These are phyloP conservation scores for Thalassarche chlororhynchos DNA, from an alignment of 2,113 vertebrate genomes.

Conservation along the genomic window DNA sequence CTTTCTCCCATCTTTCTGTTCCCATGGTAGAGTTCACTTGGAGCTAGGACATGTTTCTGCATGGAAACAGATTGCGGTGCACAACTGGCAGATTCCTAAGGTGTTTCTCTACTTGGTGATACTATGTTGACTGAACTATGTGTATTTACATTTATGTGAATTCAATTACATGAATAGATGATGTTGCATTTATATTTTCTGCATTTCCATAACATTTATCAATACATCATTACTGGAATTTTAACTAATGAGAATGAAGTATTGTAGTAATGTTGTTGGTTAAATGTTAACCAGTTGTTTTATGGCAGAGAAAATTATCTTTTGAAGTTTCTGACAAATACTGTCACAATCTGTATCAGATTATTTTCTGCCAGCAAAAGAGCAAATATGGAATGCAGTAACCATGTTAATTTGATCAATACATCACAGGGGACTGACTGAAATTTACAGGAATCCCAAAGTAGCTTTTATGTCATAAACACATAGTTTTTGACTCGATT, in stretches of 20 bases:
- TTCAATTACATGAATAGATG: not conserved
- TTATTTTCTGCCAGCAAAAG: not conserved
- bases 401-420: not conserved
- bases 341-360: not conserved
- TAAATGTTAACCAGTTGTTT: not conserved
- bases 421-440: not conserved
- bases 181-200: not conserved
- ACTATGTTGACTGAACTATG: not conserved
- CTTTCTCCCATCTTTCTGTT: not conserved
- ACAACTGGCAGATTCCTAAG: not conserved
- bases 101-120: not conserved
- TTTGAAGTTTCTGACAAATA: not conserved
- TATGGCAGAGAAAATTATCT: not conserved
- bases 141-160: not conserved
- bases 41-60: not conserved
- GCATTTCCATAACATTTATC: not conserved
- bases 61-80: not conserved
- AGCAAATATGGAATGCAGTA: not conserved
- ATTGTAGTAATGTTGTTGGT: not conserved
- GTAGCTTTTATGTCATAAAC: not conserved
- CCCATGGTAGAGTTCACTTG: too few relatives aligned
- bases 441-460: not conserved
- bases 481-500: not conserved
- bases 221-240: not conserved
- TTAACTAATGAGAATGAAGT: not conserved